Evolutionary conservation across 2,797 vertebrate species (phyloP), one percentile per base, ranked within the genome.

Genomic region (Rhinogobio ventralis): DNA sequence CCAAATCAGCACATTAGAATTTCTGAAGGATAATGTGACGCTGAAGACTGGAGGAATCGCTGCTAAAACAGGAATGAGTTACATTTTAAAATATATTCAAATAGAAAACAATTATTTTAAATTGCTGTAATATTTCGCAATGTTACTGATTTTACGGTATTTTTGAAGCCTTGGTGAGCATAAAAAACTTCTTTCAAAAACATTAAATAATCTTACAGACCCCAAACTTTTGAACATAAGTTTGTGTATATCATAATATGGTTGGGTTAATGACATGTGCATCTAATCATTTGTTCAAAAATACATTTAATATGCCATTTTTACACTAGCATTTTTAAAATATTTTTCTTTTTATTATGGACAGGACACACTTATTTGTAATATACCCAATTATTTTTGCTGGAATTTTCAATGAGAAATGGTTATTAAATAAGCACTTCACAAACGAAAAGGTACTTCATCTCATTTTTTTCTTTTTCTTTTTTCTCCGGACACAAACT

Each of bases 321-420:
- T 51, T 51, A 20, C 25, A 17, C 25, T 30, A 7, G 5, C 14
- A 17, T 30, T 15, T 14, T 7, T 7, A 39, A 57, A 9, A 53
- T 4, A 1, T 11, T 7, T 42, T 15, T 25, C 0, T 5, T 46
- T 2, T 46, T 25, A 25, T 46, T 2, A 1, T n/a, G 19, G 4
- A 39, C 33, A 13, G 19, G 4, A 39, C 33, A 13, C 1, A 5
- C 7, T 36, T 20, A 20, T 33, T 51, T 33, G 1, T 7, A 30
- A 20, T 51, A 30, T 25, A 30, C n/a, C 25, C n/a, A 1, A 17
- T 30, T 20, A 20, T 73, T 19, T 51, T 73, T 51, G n/a, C n/a
- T 28, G n/a, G 4, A 28, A 30, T 42, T 72, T 64, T 49, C 4
- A 72, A 17, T 49, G 14, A 72, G 7, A 15, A 25, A 25, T 25